Evolutionary conservation across 2,113 vertebrate genomes (phyloP).

Genomic region (Coptodon bakossiorum): DNA sequence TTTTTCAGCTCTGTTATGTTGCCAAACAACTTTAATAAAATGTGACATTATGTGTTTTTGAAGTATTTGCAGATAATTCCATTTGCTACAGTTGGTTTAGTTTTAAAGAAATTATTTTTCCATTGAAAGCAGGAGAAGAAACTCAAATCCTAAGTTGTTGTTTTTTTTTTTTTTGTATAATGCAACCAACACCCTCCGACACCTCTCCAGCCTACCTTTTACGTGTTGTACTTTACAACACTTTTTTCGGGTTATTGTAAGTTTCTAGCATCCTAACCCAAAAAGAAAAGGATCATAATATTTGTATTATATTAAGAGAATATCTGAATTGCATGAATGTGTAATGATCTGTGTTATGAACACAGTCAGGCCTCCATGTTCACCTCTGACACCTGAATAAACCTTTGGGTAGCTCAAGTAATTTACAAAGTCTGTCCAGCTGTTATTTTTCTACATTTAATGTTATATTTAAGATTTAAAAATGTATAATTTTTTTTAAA

Average conservation of each 20-base stretch:
- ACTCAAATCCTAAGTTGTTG: background rate
- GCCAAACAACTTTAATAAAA: background rate
- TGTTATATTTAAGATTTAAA: background rate
- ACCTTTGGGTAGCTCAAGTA: conserved; percentile 14
- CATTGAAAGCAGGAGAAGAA: background rate
- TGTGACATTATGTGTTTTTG: background rate
- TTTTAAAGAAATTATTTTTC: background rate
- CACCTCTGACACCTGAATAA: conserved; percentile 48
- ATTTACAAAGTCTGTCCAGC: background rate
- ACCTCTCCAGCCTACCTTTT: background rate
- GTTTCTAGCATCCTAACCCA: background rate
- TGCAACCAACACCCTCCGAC: background rate
- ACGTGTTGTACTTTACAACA: background rate
- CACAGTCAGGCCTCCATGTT: background rate
- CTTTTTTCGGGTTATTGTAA: background rate
- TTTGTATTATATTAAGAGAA: background rate
- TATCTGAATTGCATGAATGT: background rate
- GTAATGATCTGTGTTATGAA: background rate
- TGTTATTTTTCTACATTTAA: conserved; percentile 11
- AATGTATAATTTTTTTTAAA: background rate
- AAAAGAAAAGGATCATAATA: background rate
- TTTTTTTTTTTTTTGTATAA: background rate
- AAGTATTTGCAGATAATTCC: background rate
- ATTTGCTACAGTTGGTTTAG: background rate
- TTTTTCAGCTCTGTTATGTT: background rate